Evolutionary conservation across 1,140 invertebrate species (phyloP).

Genomic region (Drosophila funebris): DNA sequence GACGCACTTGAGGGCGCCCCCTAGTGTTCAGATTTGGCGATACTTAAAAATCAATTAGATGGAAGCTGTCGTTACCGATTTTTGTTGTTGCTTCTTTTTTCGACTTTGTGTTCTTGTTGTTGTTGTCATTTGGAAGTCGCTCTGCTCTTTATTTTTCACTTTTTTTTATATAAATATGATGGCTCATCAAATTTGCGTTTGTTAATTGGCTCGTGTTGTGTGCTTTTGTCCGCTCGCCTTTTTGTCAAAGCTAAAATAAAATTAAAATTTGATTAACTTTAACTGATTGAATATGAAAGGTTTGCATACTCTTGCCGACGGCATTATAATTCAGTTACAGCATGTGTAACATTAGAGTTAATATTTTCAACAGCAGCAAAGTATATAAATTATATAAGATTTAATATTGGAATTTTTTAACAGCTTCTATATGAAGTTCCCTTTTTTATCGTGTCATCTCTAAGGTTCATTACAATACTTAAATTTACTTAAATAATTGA

Average conservation of each 20-base stretch:
- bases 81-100: neutral
- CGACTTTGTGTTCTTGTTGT: conserved; percentile 5
- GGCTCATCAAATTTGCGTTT: conserved; percentile 62
- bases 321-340: conserved; percentile 10
- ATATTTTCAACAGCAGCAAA: too few relatives aligned
- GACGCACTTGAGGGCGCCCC: conserved; percentile 30
- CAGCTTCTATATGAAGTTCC: too few relatives aligned
- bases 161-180: conserved; percentile 19
- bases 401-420: too few relatives aligned
- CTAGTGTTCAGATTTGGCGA: conserved; percentile 28
- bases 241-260: conserved; percentile 29
- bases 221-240: neutral
- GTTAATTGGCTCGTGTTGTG: conserved; percentile 38
- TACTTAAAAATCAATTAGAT: conserved; percentile 67
- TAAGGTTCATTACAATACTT: too few relatives aligned
- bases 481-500: too few relatives aligned
- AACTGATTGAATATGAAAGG: conserved; percentile 46
- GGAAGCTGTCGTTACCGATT: conserved; percentile 46
- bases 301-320: neutral
- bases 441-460: too few relatives aligned
- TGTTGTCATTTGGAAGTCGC: too few relatives aligned
- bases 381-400: too few relatives aligned
- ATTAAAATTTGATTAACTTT: conserved; percentile 51
- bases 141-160: conserved; percentile 8
- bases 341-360: neutral